Percentiles rank a stretch among this genome's conserved stretches.
Evolutionary conservation across 2,113 vertebrate genomes (phyloP).

Genomic region (Gobio gobio): DNA sequence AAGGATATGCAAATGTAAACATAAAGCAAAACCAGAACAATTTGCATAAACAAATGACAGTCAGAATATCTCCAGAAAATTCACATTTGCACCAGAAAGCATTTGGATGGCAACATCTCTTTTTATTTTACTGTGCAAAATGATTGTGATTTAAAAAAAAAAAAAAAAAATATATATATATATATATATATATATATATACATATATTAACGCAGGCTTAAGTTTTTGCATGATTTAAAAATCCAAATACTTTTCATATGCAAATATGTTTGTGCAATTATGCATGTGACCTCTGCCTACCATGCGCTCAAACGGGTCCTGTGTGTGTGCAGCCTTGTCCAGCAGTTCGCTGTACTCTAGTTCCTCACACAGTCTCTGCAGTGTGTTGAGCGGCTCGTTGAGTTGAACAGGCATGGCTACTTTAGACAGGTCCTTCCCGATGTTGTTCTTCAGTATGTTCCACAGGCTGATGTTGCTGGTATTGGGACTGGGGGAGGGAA

Average conservation of each 20-base stretch:
- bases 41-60: slow-evolving; percentile 5
- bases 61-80: background rate
- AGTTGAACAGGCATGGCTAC: slow-evolving; percentile 96
- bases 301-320: slow-evolving; percentile 87
- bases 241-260: background rate
- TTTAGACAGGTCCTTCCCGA: slow-evolving; percentile 96
- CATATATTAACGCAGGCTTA: background rate
- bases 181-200: too few species aligned
- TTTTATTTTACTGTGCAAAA: background rate
- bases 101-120: background rate
- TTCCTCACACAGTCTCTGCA: slow-evolving; percentile 95
- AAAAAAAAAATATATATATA: too few species aligned
- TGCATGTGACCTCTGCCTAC: slow-evolving; percentile 71
- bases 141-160: background rate
- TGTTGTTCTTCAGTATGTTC: slow-evolving; percentile 97
- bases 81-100: background rate
- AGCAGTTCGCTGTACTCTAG: slow-evolving; percentile 96
- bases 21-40: background rate
- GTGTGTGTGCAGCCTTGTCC: slow-evolving; percentile 81
- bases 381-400: slow-evolving; percentile 94
- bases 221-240: background rate
- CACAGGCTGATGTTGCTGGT: slow-evolving; percentile 91
- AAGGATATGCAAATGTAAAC: background rate
- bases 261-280: background rate
- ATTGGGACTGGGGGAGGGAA: slow-evolving; percentile 86